These are phyloP conservation scores for Papilio glaucus DNA, from an alignment of 1,140 invertebrate species.

Conservation along the genomic window DNA sequence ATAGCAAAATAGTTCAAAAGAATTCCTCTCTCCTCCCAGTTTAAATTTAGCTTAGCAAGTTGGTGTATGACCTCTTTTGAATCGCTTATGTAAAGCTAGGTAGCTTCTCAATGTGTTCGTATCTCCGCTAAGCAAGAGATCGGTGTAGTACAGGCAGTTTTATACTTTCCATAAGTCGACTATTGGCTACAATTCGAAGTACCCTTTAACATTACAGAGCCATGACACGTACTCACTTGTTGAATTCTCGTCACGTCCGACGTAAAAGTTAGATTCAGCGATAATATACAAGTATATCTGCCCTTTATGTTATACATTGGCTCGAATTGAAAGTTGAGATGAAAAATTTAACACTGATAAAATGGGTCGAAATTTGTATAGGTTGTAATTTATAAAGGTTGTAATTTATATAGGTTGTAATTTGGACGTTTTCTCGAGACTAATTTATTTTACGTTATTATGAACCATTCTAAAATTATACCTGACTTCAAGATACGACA, in stretches of 20 bases:
- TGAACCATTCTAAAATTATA: too few species aligned
- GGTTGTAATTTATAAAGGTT: too few species aligned
- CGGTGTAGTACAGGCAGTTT: not conserved
- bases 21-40: too few species aligned
- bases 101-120: not conserved
- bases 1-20: too few species aligned
- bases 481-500: too few species aligned
- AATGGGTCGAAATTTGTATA: not conserved
- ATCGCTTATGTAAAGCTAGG: too few species aligned
- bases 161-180: not conserved
- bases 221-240: constrained; percentile 1
- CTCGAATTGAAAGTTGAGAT: constrained; percentile 2
- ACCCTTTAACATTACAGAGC: constrained; percentile 2
- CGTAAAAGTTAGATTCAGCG: constrained; percentile 20
- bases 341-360: not conserved
- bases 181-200: constrained; percentile 19
- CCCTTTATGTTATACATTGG: not conserved
- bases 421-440: not conserved
- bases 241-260: constrained; percentile 11
- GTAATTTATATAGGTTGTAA: not conserved
- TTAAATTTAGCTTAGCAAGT: too few species aligned
- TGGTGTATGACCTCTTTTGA: too few species aligned
- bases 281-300: constrained; percentile 12
- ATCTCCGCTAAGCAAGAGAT: not conserved
- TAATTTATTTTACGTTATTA: not conserved